Percentiles rank a stretch among this genome's conserved stretches.
These are phyloP conservation scores for Melanotaenia maccullochi DNA, from an alignment of 2,797 vertebrate species.

Conservation along the genomic window DNA sequence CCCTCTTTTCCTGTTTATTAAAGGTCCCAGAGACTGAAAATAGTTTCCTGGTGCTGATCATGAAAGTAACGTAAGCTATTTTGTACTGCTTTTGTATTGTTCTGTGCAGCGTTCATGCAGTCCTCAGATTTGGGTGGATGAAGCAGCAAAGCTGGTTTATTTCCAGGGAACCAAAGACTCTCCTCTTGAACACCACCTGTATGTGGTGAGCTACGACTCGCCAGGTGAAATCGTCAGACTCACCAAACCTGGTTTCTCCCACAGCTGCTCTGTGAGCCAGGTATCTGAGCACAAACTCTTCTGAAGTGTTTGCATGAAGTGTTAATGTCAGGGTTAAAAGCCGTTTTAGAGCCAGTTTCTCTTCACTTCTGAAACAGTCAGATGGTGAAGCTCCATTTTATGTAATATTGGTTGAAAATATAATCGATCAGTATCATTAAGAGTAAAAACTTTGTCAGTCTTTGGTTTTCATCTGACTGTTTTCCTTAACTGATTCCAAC, in stretches of 20 bases:
- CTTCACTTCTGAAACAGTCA: neutral
- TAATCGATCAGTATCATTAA: neutral
- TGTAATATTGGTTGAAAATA: neutral
- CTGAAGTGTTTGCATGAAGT: too few species aligned
- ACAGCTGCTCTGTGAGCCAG: conserved; percentile 93
- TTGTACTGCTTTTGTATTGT: too few species aligned
- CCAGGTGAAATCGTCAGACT: conserved; percentile 87
- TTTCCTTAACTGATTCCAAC: neutral
- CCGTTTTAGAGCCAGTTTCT: neutral
- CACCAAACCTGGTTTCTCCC: conserved; percentile 89
- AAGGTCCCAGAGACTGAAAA: too few species aligned
- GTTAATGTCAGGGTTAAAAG: neutral
- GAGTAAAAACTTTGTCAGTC: neutral
- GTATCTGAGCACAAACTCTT: conserved; percentile 65
- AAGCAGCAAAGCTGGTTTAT: conserved; percentile 88
- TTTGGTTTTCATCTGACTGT: neutral
- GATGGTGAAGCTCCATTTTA: neutral
- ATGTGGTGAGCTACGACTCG: conserved; percentile 87
- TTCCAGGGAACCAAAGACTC: conserved; percentile 93
- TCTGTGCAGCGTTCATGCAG: conserved; percentile 64
- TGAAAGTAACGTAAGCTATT: too few species aligned
- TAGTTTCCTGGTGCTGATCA: too few species aligned
- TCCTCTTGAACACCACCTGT: conserved; percentile 92
- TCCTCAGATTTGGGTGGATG: conserved; percentile 90
- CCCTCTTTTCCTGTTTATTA: too few species aligned